These are phyloP conservation scores for Apoda limacodes DNA, from an alignment of 2,888 invertebrate species.

Conservation along the genomic window DNA sequence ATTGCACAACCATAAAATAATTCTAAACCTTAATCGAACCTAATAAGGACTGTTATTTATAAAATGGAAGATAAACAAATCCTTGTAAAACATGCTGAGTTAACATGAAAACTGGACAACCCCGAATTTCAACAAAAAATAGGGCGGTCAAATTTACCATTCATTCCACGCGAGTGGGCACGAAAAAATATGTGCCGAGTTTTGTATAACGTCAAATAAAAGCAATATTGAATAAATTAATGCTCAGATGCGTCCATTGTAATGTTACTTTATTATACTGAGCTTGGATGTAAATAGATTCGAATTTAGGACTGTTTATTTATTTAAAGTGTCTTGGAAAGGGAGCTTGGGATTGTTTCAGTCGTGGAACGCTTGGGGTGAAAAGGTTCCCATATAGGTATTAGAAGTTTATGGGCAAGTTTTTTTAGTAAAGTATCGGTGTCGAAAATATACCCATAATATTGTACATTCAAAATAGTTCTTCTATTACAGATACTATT, in stretches of 20 bases:
- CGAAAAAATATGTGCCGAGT: too few relatives aligned
- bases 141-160: constrained; percentile 29
- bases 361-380: constrained; percentile 1
- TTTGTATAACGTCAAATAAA: constrained; percentile 29
- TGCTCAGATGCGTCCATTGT: constrained; percentile 27
- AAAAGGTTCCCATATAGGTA: background rate
- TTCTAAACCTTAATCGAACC: too few relatives aligned
- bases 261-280: constrained; percentile 20
- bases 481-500: too few relatives aligned
- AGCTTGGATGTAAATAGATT: constrained; percentile 10
- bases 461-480: too few relatives aligned
- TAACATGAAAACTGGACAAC: constrained; percentile 14
- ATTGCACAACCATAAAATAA: too few relatives aligned
- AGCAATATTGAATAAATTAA: constrained; percentile 38
- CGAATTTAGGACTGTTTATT: constrained; percentile 18
- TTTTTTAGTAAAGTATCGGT: constrained; percentile 1
- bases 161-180: constrained; percentile 31
- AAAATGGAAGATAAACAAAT: too few relatives aligned
- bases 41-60: too few relatives aligned
- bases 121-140: constrained; percentile 17
- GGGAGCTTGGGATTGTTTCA: constrained; percentile 5
- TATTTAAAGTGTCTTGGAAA: constrained; percentile 17
- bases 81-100: constrained; percentile 2
- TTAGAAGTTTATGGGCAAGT: background rate
- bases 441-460: too few relatives aligned